Evolutionary conservation across 2,888 invertebrate species (phyloP).

Genomic region (Dexiosoma caninum): DNA sequence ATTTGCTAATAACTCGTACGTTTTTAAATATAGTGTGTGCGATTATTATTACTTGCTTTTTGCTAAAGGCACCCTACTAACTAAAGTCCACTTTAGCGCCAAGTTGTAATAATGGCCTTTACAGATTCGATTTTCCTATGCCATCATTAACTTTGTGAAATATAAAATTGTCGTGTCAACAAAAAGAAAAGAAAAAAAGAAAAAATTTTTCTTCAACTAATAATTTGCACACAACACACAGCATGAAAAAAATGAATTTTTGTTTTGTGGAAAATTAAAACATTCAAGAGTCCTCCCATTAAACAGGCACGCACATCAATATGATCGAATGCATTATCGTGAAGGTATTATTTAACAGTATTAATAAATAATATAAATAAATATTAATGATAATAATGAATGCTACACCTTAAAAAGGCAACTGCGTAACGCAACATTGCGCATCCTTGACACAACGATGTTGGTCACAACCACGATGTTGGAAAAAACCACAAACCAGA

Average conservation of each 20-base stretch:
- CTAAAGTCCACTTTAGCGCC: too few species aligned
- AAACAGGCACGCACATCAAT: background rate
- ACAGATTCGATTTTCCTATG: too few species aligned
- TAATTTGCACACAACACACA: background rate
- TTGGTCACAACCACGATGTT: slow-evolving; percentile 20
- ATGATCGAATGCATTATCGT: background rate
- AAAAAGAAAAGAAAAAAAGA: too few species aligned
- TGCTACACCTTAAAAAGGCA: slow-evolving; percentile 9
- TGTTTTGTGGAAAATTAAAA: background rate
- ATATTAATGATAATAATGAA: slow-evolving; percentile 43
- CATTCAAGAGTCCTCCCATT: background rate
- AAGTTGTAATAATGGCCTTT: too few species aligned
- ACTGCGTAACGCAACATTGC: slow-evolving; percentile 42
- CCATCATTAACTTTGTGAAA: background rate
- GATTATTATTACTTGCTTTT: too few species aligned
- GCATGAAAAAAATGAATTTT: background rate
- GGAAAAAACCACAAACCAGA: slow-evolving; percentile 39
- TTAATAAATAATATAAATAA: slow-evolving; percentile 35
- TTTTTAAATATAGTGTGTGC: too few species aligned
- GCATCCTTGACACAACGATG: slow-evolving; percentile 15
- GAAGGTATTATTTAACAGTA: slow-evolving; percentile 10
- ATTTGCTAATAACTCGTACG: too few species aligned
- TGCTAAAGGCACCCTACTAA: too few species aligned
- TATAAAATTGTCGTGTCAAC: background rate
- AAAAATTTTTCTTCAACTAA: background rate